phyloP scores from a whole-genome alignment of 1,140 invertebrate species.

The Bombus pascuorum region DNA sequence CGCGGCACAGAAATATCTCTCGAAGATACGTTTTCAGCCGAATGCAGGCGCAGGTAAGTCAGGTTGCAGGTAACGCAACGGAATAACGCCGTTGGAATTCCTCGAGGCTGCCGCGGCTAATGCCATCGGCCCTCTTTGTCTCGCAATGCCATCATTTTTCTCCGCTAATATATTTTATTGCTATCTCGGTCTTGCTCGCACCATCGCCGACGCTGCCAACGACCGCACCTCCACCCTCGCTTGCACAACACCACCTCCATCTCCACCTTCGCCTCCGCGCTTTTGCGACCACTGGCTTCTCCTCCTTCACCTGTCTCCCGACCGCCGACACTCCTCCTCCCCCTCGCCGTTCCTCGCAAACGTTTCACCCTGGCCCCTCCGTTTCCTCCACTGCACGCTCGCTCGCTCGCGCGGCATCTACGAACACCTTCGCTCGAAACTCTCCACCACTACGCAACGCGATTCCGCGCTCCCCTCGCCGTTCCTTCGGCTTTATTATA shows the following conservation, averaged over 20 bases:
- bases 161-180: slow-evolving; percentile 82
- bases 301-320: slow-evolving; percentile 33
- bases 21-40: slow-evolving; percentile 31
- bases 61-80: slow-evolving; percentile 61
- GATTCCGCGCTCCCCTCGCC: slow-evolving; percentile 57
- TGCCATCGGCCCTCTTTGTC: slow-evolving; percentile 78
- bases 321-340: slow-evolving; percentile 10
- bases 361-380: slow-evolving; percentile 67
- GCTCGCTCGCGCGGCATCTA: slow-evolving; percentile 50
- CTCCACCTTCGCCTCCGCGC: slow-evolving; percentile 41
- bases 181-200: slow-evolving; percentile 69
- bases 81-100: slow-evolving; percentile 73
- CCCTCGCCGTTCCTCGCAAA: slow-evolving; percentile 1
- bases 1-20: neutral
- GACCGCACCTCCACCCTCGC: slow-evolving; percentile 48
- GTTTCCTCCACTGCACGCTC: slow-evolving; percentile 44
- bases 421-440: slow-evolving; percentile 67
- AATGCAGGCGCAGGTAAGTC: slow-evolving; percentile 54
- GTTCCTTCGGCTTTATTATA: slow-evolving; percentile 78
- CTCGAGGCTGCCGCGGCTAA: slow-evolving; percentile 74
- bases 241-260: slow-evolving; percentile 13
- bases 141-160: slow-evolving; percentile 80
- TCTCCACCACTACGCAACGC: slow-evolving; percentile 61
- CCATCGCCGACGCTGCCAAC: slow-evolving; percentile 41
- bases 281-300: slow-evolving; percentile 39